Evolutionary conservation across 2,113 vertebrate genomes (phyloP), one percentile per base, ranked within the genome.

Genomic region (Calonectris borealis): DNA sequence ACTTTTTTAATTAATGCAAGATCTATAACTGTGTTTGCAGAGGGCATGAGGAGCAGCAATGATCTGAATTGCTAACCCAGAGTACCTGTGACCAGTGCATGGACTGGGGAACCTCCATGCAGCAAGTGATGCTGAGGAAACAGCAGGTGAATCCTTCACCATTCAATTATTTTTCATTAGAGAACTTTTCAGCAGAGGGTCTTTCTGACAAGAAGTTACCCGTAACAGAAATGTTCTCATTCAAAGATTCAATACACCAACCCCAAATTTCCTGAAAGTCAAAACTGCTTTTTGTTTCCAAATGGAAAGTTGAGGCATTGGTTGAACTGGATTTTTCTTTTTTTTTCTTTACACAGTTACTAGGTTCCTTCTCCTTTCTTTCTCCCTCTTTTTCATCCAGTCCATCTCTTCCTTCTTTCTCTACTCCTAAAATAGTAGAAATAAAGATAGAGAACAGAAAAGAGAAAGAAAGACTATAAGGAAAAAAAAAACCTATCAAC

Each of bases 81-180:
- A 7, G 16, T 3, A 72, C 7, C 52, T 17, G 48, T 3, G 32
- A 34, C 3, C 36, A 14, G 1, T 5, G 10, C 11, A 3, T 0
- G 19, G 46, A 1, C 40, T 12, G 38, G n/a, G 79, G 70, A 90
- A 34, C 17, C 36, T 80, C 42, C 2, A 0, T 9, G 62, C 49
- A 57, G 18, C 8, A 1, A 32, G 25, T 4, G 60, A 21, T 42
- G 27, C 42, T 80, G 54, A 31, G 18, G 19, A 69, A 61, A 62
- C 62, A 88, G 68, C 94, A 93, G 95, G 95, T 96, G 93, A 86
- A 88, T 62, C 58, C 68, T 75, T 66, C 51, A 24, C 49, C 60
- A 13, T 3, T 16, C 52, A 1, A 3, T 15, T 25, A 11, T 17
- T 58, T 65, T 22, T 40, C 68, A 40, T 17, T 36, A 4, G 1